Percentiles rank a stretch among this genome's conserved stretches.
These are phyloP conservation scores for Mastacembelus armatus DNA, from an alignment of 2,797 vertebrate genomes.

Conservation along the genomic window DNA sequence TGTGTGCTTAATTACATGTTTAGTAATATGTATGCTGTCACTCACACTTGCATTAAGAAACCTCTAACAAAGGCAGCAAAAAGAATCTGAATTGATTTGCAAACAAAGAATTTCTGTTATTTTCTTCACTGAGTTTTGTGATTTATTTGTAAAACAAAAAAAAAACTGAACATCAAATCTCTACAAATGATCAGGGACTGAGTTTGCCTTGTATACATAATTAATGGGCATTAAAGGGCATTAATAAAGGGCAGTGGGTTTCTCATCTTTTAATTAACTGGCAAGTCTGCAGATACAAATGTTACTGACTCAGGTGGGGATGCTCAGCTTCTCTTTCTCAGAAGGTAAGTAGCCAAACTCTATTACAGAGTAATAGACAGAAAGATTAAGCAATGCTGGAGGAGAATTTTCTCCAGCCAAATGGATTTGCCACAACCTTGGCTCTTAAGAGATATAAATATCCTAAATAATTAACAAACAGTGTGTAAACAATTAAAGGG, in stretches of 20 bases:
- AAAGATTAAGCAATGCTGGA: background rate
- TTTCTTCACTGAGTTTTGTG: background rate
- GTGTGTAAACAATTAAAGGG: background rate
- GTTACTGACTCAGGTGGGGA: conserved; percentile 18
- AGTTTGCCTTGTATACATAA: conserved; percentile 31
- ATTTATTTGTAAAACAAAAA: background rate
- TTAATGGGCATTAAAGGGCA: conserved; percentile 22
- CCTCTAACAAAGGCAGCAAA: background rate
- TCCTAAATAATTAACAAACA: background rate
- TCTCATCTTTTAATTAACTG: conserved; percentile 45
- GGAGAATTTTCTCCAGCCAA: background rate
- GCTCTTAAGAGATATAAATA: background rate
- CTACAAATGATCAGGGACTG: background rate
- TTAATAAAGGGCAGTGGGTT: conserved; percentile 37
- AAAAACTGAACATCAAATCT: background rate
- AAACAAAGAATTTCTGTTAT: background rate
- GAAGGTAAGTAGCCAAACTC: background rate
- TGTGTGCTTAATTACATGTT: conserved; percentile 25
- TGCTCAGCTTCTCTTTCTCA: conserved; percentile 8
- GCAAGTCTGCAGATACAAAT: conserved; percentile 10
- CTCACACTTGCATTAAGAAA: conserved; percentile 9
- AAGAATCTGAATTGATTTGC: background rate
- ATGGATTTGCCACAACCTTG: background rate
- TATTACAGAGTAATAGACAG: background rate
- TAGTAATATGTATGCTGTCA: background rate